Evolutionary conservation across 2,888 invertebrate genomes (phyloP).

Genomic region (Dynastes maya): DNA sequence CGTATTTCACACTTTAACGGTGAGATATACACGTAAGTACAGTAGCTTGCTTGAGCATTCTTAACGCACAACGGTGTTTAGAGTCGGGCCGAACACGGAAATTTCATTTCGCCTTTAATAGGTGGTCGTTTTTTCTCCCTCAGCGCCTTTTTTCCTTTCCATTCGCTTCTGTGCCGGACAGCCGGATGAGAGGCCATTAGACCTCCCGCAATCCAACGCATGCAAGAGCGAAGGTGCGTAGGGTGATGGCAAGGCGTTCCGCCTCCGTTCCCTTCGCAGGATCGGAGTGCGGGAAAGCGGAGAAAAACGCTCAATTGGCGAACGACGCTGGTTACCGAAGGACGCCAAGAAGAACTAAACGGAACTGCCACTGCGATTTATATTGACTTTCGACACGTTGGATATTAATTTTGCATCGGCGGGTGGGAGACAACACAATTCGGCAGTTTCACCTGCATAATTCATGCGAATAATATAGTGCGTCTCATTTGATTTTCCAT

Average conservation of each 20-base stretch:
- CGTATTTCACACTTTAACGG: no score
- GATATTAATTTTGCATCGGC: conserved; percentile 42
- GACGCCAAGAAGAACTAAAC: conserved; percentile 11
- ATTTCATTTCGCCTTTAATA: conserved; percentile 60
- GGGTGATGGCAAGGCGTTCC: conserved; percentile 9
- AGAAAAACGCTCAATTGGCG: conserved; percentile 37
- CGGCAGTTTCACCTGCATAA: conserved; percentile 32
- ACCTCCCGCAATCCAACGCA: conserved; percentile 39
- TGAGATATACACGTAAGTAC: background rate
- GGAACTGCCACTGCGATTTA: conserved; percentile 45
- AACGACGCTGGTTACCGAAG: conserved; percentile 11
- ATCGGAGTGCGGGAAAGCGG: conserved; percentile 8
- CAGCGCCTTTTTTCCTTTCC: background rate
- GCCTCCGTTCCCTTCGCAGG: background rate
- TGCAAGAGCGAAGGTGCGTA: conserved; percentile 33
- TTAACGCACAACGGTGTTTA: conserved; percentile 28
- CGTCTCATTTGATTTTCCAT: conserved; percentile 1
- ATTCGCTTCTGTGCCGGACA: conserved; percentile 36
- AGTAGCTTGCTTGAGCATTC: conserved; percentile 26
- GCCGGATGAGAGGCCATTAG: conserved; percentile 46
- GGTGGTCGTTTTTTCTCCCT: conserved; percentile 43
- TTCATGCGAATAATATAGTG: conserved; percentile 25
- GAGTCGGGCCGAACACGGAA: conserved; percentile 54
- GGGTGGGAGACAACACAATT: conserved; percentile 19
- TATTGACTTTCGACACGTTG: conserved; percentile 47